A percentile compares a stretch with the other conserved stretches of the same genome.
Conservation (phyloP, 2,797 vertebrate genomes). For the Chaunax sp. region DNA sequence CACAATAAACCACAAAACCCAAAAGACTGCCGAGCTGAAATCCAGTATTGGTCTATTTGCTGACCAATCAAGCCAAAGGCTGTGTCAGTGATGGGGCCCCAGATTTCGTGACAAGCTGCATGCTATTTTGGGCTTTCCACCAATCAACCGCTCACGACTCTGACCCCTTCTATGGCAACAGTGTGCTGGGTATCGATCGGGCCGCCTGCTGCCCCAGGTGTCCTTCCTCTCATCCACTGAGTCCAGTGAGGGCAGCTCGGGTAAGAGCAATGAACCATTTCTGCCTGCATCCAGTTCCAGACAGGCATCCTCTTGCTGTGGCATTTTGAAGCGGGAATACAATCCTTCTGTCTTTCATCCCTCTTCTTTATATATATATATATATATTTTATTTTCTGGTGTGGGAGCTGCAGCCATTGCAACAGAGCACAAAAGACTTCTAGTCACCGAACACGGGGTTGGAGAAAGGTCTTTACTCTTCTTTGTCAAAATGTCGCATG, state of each 20-base stretch:
- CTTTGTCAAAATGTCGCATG: no score
- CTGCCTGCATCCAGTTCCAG: slow-evolving; percentile 35
- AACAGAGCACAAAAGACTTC: no score
- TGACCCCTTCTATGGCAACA: slow-evolving; percentile 50
- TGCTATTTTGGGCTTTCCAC: slow-evolving; percentile 63
- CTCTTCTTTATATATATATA: no score
- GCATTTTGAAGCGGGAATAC: slow-evolving; percentile 51
- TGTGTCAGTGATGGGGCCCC: slow-evolving; percentile 62
- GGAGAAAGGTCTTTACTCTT: no score
- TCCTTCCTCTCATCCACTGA: slow-evolving; percentile 56
- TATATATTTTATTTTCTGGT: no score
- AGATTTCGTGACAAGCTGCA: slow-evolving; percentile 27
- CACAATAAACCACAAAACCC: slow-evolving; percentile 32
- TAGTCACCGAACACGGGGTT: no score
- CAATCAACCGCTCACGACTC: slow-evolving; percentile 55
- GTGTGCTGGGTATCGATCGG: slow-evolving; percentile 66
- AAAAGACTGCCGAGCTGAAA: slow-evolving; percentile 43
- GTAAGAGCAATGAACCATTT: slow-evolving; percentile 37
- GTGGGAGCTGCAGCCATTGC: no score
- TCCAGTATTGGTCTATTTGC: slow-evolving; percentile 49
- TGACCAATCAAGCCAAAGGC: slow-evolving; percentile 50
- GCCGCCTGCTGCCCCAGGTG: slow-evolving; percentile 56
- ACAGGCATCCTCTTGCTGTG: slow-evolving; percentile 38
- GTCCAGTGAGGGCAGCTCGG: slow-evolving; percentile 30
- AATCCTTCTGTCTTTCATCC: no score